phyloP scores from a whole-genome alignment of 2,797 vertebrate genomes.

The Ptychobarbus kaznakovi region DNA sequence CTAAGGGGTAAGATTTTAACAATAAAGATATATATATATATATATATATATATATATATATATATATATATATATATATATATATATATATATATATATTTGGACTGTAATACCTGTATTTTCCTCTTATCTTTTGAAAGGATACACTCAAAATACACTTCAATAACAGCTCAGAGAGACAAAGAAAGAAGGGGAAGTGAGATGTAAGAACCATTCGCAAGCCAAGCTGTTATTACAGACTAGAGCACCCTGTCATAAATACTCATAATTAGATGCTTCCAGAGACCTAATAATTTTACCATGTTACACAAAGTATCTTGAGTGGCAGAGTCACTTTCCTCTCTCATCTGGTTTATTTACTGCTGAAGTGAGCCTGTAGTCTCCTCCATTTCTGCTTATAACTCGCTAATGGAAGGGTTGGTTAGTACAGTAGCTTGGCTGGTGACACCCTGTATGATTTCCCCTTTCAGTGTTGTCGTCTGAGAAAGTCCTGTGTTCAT shows the following conservation, averaged over 20 bases:
- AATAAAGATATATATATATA: constrained; percentile 12
- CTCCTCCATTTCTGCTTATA: constrained; percentile 15
- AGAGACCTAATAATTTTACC: constrained; percentile 78
- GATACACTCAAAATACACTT: constrained; percentile 17
- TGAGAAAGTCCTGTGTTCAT: constrained; percentile 50
- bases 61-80: background rate
- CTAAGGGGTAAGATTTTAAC: background rate
- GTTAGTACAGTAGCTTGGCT: constrained; percentile 27
- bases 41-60: too few species aligned
- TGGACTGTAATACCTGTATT: background rate
- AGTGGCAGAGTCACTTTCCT: constrained; percentile 69
- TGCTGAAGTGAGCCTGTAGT: constrained; percentile 10
- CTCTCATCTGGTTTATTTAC: constrained; percentile 61
- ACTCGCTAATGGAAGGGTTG: constrained; percentile 43
- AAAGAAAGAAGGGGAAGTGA: constrained; percentile 43
- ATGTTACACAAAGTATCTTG: constrained; percentile 69
- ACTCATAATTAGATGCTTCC: constrained; percentile 81
- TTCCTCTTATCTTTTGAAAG: constrained; percentile 15
- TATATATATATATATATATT: background rate
- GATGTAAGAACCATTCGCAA: constrained; percentile 68
- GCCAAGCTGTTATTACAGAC: constrained; percentile 79
- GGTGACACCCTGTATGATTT: constrained; percentile 50
- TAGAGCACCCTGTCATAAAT: constrained; percentile 79
- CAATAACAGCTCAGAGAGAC: constrained; percentile 41
- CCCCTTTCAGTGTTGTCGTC: constrained; percentile 45